Conservation (phyloP, 23 tunicate species). For the Styela plicata region DNA sequence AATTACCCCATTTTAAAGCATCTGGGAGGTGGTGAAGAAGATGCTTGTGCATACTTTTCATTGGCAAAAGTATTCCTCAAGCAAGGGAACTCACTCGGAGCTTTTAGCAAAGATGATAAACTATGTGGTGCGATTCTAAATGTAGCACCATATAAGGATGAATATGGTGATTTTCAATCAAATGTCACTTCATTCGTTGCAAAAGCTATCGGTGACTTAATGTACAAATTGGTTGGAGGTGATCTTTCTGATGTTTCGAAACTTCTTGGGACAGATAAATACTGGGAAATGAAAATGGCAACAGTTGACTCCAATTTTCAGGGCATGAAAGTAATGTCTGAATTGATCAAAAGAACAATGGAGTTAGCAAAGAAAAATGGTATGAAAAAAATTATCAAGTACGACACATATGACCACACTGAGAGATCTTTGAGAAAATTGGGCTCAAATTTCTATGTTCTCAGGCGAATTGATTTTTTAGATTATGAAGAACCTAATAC, state of each 20-base stretch:
- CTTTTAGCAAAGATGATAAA: not conserved
- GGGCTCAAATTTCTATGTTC: too few relatives aligned
- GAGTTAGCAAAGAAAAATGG: not conserved
- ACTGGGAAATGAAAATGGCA: not conserved
- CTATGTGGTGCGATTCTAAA: not conserved
- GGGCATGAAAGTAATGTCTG: not conserved
- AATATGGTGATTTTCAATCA: not conserved
- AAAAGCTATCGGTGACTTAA: not conserved
- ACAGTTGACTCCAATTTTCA: not conserved
- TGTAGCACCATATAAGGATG: not conserved
- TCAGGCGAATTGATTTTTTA: too few relatives aligned
- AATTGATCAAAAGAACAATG: not conserved
- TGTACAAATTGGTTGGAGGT: not conserved
- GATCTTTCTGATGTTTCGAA: not conserved
- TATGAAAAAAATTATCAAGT: too few relatives aligned
- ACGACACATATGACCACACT: not conserved
- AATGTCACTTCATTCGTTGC: not conserved
- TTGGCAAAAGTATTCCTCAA: not conserved
- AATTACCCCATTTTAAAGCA: not conserved
- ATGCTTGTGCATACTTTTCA: not conserved
- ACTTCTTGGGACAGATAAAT: not conserved
- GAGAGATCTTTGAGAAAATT: not conserved
- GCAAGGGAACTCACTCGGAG: not conserved
- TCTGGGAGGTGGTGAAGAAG: not conserved
- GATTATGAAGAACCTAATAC: too few relatives aligned